A percentile compares a stretch with the other conserved stretches of the same genome.
phyloP scores from a whole-genome alignment of 1,140 invertebrate genomes.

The Drosophila punjabiensis region DNA sequence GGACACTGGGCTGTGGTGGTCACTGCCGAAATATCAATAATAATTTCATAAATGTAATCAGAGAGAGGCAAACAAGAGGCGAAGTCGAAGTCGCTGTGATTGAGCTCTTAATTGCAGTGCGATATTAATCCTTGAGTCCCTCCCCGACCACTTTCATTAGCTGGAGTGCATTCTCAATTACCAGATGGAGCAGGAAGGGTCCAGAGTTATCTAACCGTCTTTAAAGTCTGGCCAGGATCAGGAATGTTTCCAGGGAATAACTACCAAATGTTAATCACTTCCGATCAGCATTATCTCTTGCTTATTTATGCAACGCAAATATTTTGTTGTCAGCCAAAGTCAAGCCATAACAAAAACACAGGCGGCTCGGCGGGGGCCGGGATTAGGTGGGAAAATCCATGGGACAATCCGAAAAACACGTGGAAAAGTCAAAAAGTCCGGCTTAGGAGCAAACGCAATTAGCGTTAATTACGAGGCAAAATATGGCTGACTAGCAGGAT shows the following conservation, averaged over 20 bases:
- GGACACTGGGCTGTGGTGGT: constrained; percentile 61
- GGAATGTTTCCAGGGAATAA: constrained; percentile 19
- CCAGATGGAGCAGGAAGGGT: constrained; percentile 27
- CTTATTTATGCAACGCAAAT: constrained; percentile 48
- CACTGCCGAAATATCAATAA: constrained; percentile 81
- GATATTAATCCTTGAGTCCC: constrained; percentile 67
- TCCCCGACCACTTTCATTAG: constrained; percentile 63
- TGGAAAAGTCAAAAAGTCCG: constrained; percentile 79
- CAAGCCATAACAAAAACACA: constrained; percentile 65
- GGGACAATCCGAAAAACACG: constrained; percentile 70
- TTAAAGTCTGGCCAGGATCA: constrained; percentile 22
- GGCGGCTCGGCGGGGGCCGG: constrained; percentile 11
- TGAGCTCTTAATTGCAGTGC: constrained; percentile 82
- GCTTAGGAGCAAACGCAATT: constrained; percentile 78
- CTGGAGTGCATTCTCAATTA: constrained; percentile 51
- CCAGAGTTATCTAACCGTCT: constrained; percentile 37
- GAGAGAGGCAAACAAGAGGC: constrained; percentile 62
- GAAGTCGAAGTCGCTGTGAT: constrained; percentile 67
- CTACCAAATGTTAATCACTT: constrained; percentile 26
- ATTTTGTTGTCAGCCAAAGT: constrained; percentile 48
- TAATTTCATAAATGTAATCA: constrained; percentile 84
- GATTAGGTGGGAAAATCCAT: constrained; percentile 73
- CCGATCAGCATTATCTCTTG: constrained; percentile 51
- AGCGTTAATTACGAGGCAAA: constrained; percentile 73
- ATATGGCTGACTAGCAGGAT: constrained; percentile 26